phyloP scores from a whole-genome alignment of 2,888 invertebrate species.

The Drosophila koepferae region DNA sequence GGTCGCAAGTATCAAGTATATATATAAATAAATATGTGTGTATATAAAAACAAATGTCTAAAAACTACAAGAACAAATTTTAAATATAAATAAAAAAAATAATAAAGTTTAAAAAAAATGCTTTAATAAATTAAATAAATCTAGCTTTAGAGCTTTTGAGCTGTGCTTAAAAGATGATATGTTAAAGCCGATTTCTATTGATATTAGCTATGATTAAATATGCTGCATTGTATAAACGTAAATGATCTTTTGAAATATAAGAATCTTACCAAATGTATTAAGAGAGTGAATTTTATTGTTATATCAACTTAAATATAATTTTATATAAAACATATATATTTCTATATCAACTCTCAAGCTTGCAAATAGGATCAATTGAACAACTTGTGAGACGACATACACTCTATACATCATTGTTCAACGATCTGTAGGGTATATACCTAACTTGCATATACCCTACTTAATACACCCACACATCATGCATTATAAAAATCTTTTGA shows the following conservation, averaged over 20 bases:
- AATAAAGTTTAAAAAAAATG: no score
- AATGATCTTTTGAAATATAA: no score
- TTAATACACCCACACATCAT: no score
- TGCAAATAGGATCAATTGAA: no score
- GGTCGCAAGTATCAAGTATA: constrained; percentile 14
- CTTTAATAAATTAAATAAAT: background rate
- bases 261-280: no score
- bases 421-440: background rate
- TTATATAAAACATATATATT: background rate
- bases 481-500: background rate
- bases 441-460: no score
- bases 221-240: no score
- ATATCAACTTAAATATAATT: no score
- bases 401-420: background rate
- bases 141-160: background rate
- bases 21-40: background rate
- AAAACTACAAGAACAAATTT: background rate
- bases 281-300: no score
- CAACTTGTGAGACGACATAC: no score
- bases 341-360: background rate
- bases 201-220: no score
- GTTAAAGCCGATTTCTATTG: no score
- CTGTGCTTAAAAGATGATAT: background rate
- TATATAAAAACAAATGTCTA: constrained; percentile 3
- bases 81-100: background rate